Percentiles rank a stretch among this genome's conserved stretches.
These are phyloP conservation scores for Drosophila suboccidentalis DNA, from an alignment of 2,888 invertebrate species.

Conservation along the genomic window DNA sequence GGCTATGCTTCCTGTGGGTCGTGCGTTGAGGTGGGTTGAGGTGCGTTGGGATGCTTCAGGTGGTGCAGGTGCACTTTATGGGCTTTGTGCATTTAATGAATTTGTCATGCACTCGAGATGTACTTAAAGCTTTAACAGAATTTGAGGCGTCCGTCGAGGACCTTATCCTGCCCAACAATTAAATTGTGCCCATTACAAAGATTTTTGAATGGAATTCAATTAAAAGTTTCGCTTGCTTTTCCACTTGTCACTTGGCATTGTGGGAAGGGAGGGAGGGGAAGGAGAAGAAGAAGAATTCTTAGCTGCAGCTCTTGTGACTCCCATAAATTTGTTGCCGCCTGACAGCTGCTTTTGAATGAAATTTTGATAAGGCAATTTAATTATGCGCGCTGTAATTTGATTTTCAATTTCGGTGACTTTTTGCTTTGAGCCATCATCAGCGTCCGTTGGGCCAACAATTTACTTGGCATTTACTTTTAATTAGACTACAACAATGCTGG, in stretches of 20 bases:
- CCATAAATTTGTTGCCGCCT: constrained; percentile 50
- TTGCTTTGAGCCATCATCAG: constrained; percentile 1
- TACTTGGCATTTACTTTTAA: constrained; percentile 67
- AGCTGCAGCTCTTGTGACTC: constrained; percentile 27
- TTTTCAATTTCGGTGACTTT: constrained; percentile 59
- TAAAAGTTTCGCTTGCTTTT: constrained; percentile 64
- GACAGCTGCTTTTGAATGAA: constrained; percentile 65
- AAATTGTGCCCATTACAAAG: constrained; percentile 66
- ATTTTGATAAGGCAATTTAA: constrained; percentile 77
- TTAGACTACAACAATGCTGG: constrained; percentile 70
- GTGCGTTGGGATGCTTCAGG: not conserved
- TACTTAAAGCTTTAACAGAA: constrained; percentile 56
- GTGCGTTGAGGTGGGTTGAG: too few species aligned
- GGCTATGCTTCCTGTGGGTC: constrained; percentile 17
- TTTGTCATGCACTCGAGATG: constrained; percentile 65
- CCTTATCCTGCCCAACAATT: constrained; percentile 61
- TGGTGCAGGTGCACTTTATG: constrained; percentile 48
- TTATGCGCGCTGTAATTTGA: constrained; percentile 73
- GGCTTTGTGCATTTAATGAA: constrained; percentile 66
- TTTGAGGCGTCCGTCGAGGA: constrained; percentile 22
- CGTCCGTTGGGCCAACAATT: constrained; percentile 34
- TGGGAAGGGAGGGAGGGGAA: not conserved
- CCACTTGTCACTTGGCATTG: constrained; percentile 10
- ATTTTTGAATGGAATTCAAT: constrained; percentile 75
- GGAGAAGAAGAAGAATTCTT: constrained; percentile 10